Evolutionary conservation across 30 jellyfish, hydroid and myxozoan species (phyloP).

Genomic region (Chrysaora quinquecirrha): DNA sequence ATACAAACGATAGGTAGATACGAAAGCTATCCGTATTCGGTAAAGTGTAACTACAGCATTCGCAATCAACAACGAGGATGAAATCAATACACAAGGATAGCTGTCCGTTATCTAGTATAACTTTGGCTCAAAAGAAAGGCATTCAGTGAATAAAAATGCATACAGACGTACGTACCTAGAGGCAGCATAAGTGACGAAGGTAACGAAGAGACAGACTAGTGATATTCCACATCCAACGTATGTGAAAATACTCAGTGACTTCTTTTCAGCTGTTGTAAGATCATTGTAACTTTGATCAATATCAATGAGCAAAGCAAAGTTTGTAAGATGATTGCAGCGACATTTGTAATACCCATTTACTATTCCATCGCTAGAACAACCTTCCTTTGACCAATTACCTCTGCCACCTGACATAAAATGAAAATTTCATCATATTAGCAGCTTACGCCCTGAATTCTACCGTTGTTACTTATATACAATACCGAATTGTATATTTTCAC

Average conservation of each 20-base stretch:
- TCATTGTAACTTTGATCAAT: neutral
- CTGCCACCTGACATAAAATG: constrained; percentile 20
- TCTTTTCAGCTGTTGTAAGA: neutral
- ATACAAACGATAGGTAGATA: too few species aligned
- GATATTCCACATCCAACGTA: constrained; percentile 34
- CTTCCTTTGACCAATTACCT: constrained; percentile 32
- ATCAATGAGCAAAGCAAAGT: constrained; percentile 17
- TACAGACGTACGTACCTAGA: constrained; percentile 40
- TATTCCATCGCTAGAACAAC: neutral
- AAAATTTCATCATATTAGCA: too few species aligned
- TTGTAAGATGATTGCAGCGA: constrained; percentile 48
- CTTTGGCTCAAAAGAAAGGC: too few species aligned
- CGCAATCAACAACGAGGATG: too few species aligned
- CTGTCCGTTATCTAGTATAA: too few species aligned
- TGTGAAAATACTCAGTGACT: constrained; percentile 11
- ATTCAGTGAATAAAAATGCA: too few species aligned
- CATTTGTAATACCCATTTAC: constrained; percentile 1
- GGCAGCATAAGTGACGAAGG: constrained; percentile 16
- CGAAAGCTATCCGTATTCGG: too few species aligned
- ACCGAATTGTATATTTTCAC: too few species aligned
- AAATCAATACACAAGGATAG: too few species aligned
- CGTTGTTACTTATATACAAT: too few species aligned
- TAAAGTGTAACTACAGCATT: too few species aligned
- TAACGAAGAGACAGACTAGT: constrained; percentile 4
- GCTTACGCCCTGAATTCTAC: too few species aligned